Percentiles rank a stretch among this genome's conserved stretches.
These are phyloP conservation scores for Notiomystis cincta DNA, from an alignment of 2,113 vertebrate species.

Conservation along the genomic window DNA sequence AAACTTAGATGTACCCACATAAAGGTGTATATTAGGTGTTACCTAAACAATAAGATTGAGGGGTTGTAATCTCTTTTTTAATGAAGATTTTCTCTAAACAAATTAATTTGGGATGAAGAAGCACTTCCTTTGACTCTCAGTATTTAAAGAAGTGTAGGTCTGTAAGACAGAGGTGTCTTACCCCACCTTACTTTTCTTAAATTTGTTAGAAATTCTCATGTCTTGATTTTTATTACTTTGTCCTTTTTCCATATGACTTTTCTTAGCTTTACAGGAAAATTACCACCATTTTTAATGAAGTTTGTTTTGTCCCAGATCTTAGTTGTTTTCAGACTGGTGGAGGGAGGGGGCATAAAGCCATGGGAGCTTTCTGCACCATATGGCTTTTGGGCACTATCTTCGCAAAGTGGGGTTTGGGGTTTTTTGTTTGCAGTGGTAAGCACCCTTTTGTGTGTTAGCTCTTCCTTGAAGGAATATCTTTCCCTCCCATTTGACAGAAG, in stretches of 20 bases:
- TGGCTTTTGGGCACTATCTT: not conserved
- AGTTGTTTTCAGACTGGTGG: not conserved
- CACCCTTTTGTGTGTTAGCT: not conserved
- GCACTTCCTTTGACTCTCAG: not conserved
- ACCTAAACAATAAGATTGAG: not conserved
- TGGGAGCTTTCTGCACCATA: not conserved
- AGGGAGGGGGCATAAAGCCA: not conserved
- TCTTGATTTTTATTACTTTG: not conserved
- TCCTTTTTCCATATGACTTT: not conserved
- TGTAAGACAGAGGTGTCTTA: not conserved
- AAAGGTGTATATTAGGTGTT: not conserved
- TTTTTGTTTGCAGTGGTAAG: accelerated
- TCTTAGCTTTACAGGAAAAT: not conserved
- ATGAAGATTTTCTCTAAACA: not conserved
- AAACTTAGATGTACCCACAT: not conserved
- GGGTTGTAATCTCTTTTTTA: not conserved
- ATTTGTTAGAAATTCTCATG: not conserved
- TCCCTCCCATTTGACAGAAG: not conserved
- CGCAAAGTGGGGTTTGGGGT: too few relatives aligned
- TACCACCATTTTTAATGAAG: not conserved
- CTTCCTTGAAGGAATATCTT: not conserved
- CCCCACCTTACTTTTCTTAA: not conserved
- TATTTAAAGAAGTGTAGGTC: not conserved
- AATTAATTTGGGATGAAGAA: not conserved
- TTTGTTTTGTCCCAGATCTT: not conserved